phyloP scores from a whole-genome alignment of 2,113 vertebrate species.

The Helogale parvula region DNA sequence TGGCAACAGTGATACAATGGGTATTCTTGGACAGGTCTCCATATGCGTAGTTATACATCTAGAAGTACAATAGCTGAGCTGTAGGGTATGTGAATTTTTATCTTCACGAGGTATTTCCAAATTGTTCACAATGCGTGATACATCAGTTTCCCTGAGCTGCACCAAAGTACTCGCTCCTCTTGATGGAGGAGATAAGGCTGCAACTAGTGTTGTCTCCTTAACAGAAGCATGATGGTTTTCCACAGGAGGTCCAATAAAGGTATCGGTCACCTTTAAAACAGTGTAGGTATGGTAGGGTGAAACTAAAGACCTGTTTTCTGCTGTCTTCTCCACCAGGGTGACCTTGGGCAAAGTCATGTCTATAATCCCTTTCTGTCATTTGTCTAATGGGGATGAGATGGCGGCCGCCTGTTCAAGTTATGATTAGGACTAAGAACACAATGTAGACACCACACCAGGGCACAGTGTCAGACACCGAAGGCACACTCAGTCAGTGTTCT shows the following conservation, averaged over 20 bases:
- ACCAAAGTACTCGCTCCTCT: not conserved
- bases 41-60: not conserved
- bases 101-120: not conserved
- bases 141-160: not conserved
- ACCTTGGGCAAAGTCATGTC: not conserved
- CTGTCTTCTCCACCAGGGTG: not conserved
- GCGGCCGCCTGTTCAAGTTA: not conserved
- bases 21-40: not conserved
- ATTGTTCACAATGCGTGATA: not conserved
- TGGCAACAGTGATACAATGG: not conserved
- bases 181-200: not conserved
- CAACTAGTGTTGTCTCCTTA: not conserved
- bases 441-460: not conserved
- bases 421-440: not conserved
- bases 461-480: no score
- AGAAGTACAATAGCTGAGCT: no score
- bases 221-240: not conserved
- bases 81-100: not conserved
- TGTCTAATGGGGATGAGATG: no score
- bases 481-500: not conserved
- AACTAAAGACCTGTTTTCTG: not conserved
- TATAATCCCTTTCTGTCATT: not conserved
- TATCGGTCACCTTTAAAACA: not conserved
- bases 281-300: fast-evolving
- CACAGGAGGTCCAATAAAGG: not conserved